Percentiles rank a stretch among this genome's conserved stretches.
phyloP scores from a whole-genome alignment of 1,140 invertebrate species.

The Euwallacea similis region DNA sequence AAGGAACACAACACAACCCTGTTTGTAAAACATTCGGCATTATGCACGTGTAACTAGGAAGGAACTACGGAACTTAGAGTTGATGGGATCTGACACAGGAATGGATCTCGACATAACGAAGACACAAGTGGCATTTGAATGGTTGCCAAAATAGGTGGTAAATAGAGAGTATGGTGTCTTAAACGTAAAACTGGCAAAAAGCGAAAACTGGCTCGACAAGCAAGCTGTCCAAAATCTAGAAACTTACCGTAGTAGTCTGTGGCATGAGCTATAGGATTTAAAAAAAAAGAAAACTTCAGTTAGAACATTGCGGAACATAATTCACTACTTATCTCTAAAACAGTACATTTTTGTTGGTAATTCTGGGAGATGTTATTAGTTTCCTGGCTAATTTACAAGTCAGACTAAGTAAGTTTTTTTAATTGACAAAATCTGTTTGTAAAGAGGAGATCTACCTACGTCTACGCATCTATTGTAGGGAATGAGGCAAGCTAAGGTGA shows the following conservation, averaged over 20 bases:
- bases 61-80: too few relatives aligned
- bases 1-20: too few relatives aligned
- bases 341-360: background rate
- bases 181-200: slow-evolving; percentile 11
- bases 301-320: background rate
- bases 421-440: too few relatives aligned
- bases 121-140: slow-evolving; percentile 1
- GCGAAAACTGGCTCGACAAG: background rate
- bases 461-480: too few relatives aligned
- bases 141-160: background rate
- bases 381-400: too few relatives aligned
- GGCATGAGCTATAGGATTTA: slow-evolving; percentile 84
- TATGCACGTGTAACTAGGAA: too few relatives aligned
- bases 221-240: slow-evolving; percentile 42
- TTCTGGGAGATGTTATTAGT: background rate
- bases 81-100: too few relatives aligned
- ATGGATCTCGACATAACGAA: background rate
- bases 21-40: background rate
- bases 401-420: too few relatives aligned
- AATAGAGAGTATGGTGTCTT: too few relatives aligned
- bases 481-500: too few relatives aligned
- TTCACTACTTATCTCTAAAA: background rate
- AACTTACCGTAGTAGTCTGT: slow-evolving; percentile 99
- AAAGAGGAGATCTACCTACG: too few relatives aligned
- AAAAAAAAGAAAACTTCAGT: slow-evolving; percentile 61